Percentiles rank a stretch among this genome's conserved stretches.
These are phyloP conservation scores for Lerista edwardsae DNA, from an alignment of 2,797 vertebrate species.

Conservation along the genomic window DNA sequence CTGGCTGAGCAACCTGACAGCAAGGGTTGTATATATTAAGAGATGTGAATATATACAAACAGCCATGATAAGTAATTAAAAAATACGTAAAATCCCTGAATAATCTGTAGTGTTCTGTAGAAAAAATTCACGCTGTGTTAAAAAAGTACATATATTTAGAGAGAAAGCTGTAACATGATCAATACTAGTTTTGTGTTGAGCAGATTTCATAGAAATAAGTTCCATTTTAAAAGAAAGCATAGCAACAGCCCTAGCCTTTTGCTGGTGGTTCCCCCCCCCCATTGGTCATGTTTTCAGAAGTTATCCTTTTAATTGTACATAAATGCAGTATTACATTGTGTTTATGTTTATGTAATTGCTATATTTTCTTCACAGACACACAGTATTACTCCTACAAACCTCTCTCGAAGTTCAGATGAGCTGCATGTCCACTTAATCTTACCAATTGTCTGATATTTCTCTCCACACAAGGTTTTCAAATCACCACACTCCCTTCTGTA, in stretches of 20 bases:
- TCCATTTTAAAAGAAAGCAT: constrained; percentile 39
- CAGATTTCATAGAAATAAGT: constrained; percentile 39
- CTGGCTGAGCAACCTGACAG: constrained; percentile 76
- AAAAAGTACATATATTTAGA: constrained; percentile 16
- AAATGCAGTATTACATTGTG: neutral
- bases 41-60: constrained; percentile 35
- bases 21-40: constrained; percentile 72
- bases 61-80: constrained; percentile 74
- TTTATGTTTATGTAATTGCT: constrained; percentile 13
- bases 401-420: constrained; percentile 49
- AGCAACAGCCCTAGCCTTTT: constrained; percentile 44
- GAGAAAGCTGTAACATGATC: constrained; percentile 44
- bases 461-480: constrained; percentile 62
- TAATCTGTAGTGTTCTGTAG: constrained; percentile 35
- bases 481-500: constrained; percentile 50
- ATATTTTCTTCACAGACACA: no score
- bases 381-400: constrained; percentile 27
- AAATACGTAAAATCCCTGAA: constrained; percentile 63
- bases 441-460: constrained; percentile 65
- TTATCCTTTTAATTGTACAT: constrained; percentile 32
- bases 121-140: constrained; percentile 55
- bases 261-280: neutral
- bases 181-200: constrained; percentile 45
- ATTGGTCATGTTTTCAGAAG: constrained; percentile 19
- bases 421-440: constrained; percentile 59